Evolutionary conservation across 2,797 vertebrate species (phyloP), one percentile per base, ranked within the genome.

Genomic region (Pampus argenteus): DNA sequence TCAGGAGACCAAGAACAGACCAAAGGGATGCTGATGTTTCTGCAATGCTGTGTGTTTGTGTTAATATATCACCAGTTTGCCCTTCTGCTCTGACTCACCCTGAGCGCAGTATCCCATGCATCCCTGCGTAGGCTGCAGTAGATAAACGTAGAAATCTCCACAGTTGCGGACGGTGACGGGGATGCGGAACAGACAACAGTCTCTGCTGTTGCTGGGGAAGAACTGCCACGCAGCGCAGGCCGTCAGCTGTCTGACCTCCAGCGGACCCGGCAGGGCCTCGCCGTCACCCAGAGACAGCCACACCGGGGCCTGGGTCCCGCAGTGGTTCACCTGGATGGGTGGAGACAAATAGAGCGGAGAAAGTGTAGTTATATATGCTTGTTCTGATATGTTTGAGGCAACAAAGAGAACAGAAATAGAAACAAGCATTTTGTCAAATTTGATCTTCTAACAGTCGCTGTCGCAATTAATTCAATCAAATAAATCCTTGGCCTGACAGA

Each of bases 51-150:
- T 3, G 31, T 34, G 31, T 34, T 31, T 31, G 31, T 1, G 31
- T 34, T 10, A 34, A 11, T 11, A 11, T 9, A 10, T 11, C 2
- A 34, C 31, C 2, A 1, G 31, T 34, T 34, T 22, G 20, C 2
- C 23, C 5, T 13, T 18, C 2, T 31, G 29, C 31, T 11, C 26
- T 11, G 54, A 59, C 89, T 76, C 86, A 96, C 96, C 96, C 92
- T 98, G 90, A 67, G 96, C 95, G 62, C 97, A 98, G 85, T 97
- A 98, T 2, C 94, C 96, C 96, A 97, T 98, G 81, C 96, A 98
- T 36, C 96, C 96, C 83, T 96, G 96, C 0, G 96, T 98, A 15
- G 97, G 95, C 66, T 97, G 96, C 5, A 98, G 95, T 3, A 97
- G 94, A 83, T 98, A 98, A 40, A 98, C 94, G 61, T 93, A 97